These are phyloP conservation scores for Eupithecia centaureata DNA, from an alignment of 2,888 invertebrate species.

Conservation along the genomic window DNA sequence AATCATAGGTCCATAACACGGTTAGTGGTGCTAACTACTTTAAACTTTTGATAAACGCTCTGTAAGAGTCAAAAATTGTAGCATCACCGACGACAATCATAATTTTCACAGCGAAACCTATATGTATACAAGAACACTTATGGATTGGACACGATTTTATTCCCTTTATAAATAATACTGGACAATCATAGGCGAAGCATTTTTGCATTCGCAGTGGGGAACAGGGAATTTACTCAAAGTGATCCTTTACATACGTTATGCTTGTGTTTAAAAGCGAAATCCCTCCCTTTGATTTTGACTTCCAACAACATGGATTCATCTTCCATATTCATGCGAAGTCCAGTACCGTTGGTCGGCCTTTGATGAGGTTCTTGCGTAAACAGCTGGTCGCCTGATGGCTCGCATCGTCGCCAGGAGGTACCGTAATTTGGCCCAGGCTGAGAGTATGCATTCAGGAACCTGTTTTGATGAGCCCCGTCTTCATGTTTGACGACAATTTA, in stretches of 20 bases:
- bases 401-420: constrained; percentile 19
- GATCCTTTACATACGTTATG: too few species aligned
- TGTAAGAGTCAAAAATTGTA: neutral
- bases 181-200: neutral
- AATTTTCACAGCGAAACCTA: neutral
- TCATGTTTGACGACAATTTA: neutral
- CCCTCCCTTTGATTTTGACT: neutral
- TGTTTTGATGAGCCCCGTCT: constrained; percentile 14
- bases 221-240: neutral
- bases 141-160: too few species aligned
- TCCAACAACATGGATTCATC: neutral
- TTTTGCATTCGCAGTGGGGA: neutral
- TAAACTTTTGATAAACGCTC: neutral
- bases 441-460: constrained; percentile 13
- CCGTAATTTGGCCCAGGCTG: constrained; percentile 24
- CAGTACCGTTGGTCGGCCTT: constrained; percentile 38
- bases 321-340: constrained; percentile 32
- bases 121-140: neutral
- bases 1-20: neutral
- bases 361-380: constrained; percentile 28
- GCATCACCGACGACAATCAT: neutral
- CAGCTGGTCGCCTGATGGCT: constrained; percentile 36
- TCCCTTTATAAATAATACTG: too few species aligned
- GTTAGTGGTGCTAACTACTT: neutral
- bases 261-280: neutral